phyloP scores from a whole-genome alignment of 2,797 vertebrate species.

The Pyrrhura leucotis region DNA sequence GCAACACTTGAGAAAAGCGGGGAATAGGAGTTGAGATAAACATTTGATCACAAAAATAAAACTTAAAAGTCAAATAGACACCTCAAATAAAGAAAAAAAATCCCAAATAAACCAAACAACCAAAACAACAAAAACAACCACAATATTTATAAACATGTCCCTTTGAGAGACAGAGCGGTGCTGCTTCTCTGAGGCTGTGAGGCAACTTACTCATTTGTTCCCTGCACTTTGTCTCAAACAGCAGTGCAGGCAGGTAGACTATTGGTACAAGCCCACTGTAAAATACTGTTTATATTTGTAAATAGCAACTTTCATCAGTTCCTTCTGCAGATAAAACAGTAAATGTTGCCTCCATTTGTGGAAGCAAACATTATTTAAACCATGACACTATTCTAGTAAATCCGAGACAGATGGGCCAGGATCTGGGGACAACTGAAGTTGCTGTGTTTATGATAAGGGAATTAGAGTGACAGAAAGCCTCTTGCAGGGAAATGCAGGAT shows the following conservation, averaged over 20 bases:
- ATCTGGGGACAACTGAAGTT: slow-evolving; percentile 30
- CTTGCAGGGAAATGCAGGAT: not conserved
- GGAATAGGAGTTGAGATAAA: not conserved
- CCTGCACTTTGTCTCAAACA: not conserved
- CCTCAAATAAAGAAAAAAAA: not conserved
- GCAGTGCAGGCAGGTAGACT: slow-evolving; percentile 1
- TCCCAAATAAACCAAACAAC: not conserved
- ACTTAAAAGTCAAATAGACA: not conserved
- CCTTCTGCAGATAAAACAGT: slow-evolving; percentile 31
- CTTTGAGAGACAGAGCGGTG: not conserved
- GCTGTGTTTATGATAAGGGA: slow-evolving; percentile 39
- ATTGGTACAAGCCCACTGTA: not conserved
- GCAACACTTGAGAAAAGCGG: fast-evolving
- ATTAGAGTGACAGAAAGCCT: slow-evolving; percentile 42
- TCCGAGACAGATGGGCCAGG: slow-evolving; percentile 40
- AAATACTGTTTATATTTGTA: not conserved
- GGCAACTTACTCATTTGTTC: not conserved
- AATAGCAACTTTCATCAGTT: slow-evolving; percentile 28
- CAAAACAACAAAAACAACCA: not conserved
- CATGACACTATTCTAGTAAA: slow-evolving; percentile 13
- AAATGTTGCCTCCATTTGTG: not conserved
- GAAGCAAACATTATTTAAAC: slow-evolving; percentile 42
- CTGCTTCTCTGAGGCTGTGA: not conserved
- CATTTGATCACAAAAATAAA: not conserved
- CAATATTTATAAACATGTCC: fast-evolving